Evolutionary conservation across 2,888 invertebrate species (phyloP), one percentile per base, ranked within the genome.

Genomic region (Eretmocerus hayati): DNA sequence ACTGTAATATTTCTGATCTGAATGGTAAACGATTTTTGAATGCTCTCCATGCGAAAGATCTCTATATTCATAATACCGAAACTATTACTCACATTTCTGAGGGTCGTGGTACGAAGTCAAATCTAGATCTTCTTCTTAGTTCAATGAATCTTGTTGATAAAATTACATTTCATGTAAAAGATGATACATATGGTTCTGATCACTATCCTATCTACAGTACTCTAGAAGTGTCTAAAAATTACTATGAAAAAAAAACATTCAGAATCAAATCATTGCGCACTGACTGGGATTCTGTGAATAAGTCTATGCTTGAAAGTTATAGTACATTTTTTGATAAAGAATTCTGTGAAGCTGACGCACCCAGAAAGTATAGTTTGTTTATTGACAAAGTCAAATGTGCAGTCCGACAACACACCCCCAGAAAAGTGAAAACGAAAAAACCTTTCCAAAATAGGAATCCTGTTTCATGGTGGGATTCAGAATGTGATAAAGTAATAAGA

Each of bases 151-250:
- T 30, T 9, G 30, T 22, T 11, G 11, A 21, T 8, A 31, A 31
- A 15, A 21, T 45, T 5, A 16, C 19, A 11, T 6, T 22, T 6
- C 5, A 23, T n/a, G 46, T 46, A 5, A 2, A 11, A 9, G 40
- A 40, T 16, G 33, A 46, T 19, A 35, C 35, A 15, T 41, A 8
- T 1, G 40, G 41, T 4, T 46, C 36, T 2, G 41, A 46, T 15
- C 46, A 41, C 5, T 39, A 32, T 22, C 39, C 45, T 2, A 6
- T 46, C 9, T 5, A 4, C 11, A 22, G 26, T n/a, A 9, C 15
- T 2, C 6, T 46, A n/a, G 4, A 11, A 13, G 15, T 23, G 11
- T 8, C 36, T 18, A 46, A 35, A 35, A 2, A 26, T 16, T 8
- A 20, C 4, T 35, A 46, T 40, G 3, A 2, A 5, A 35, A 40